A percentile compares a stretch with the other conserved stretches of the same genome.
Conservation (phyloP, 2,113 vertebrate species). For the Chloroceryle aenea region DNA sequence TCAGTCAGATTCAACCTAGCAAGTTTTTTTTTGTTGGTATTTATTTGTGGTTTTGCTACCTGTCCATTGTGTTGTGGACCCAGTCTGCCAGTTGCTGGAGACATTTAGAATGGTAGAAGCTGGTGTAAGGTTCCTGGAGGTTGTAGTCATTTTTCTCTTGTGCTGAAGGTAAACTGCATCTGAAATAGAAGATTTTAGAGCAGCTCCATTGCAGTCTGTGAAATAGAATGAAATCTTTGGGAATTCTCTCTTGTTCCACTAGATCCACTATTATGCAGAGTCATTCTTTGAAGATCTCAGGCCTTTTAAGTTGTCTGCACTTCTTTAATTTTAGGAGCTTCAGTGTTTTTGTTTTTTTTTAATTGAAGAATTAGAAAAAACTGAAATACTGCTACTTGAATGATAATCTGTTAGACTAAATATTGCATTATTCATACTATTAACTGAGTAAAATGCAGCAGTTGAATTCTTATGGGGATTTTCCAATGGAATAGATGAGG, state of each 20-base stretch:
- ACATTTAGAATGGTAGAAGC: not conserved
- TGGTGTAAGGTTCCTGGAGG: not conserved
- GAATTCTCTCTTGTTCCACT: not conserved
- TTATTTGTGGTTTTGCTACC: not conserved
- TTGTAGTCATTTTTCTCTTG: not conserved
- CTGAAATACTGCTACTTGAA: not conserved
- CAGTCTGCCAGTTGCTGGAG: not conserved
- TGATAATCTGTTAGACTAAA: not conserved
- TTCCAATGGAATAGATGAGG: not conserved
- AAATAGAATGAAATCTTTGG: not conserved
- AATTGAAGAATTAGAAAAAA: not conserved
- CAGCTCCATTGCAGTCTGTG: not conserved
- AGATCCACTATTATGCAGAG: not conserved
- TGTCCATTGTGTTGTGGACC: not conserved
- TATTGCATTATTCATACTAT: not conserved
- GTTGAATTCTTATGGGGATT: not conserved
- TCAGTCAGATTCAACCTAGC: not conserved
- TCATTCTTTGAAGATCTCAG: not conserved
- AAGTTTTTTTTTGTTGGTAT: not conserved
- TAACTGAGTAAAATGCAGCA: not conserved
- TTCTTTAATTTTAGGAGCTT: not conserved
- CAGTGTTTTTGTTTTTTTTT: not conserved
- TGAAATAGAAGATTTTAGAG: not conserved
- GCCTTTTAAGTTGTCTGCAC: not conserved
- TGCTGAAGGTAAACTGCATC: not conserved